phyloP scores from a whole-genome alignment of 2,888 invertebrate species.

The Apamea monoglypha region DNA sequence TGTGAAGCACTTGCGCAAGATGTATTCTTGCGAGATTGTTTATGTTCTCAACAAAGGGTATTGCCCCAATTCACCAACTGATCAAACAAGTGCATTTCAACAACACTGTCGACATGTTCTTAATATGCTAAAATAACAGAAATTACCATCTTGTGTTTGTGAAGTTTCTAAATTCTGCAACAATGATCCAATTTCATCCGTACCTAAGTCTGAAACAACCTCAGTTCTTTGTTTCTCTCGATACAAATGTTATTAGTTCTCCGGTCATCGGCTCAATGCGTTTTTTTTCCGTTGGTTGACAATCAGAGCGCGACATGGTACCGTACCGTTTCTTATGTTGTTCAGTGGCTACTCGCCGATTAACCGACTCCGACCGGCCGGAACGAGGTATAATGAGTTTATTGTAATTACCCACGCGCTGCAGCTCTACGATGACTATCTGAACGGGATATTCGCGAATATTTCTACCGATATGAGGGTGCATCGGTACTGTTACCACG shows the following conservation, averaged over 20 bases:
- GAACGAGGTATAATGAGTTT: constrained; percentile 81
- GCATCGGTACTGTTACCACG: constrained; percentile 33
- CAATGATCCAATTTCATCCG: constrained; percentile 17
- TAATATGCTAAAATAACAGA: constrained; percentile 3
- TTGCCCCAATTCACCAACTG: constrained; percentile 42
- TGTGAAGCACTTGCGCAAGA: constrained; percentile 28
- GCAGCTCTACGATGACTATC: constrained; percentile 23
- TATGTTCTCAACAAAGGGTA: constrained; percentile 37
- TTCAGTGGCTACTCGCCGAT: constrained; percentile 76
- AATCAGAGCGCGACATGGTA: constrained; percentile 84
- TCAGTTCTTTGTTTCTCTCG: constrained; percentile 49
- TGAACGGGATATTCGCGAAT: constrained; percentile 44
- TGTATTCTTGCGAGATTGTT: constrained; percentile 34
- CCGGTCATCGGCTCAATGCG: constrained; percentile 74
- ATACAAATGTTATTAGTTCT: constrained; percentile 55
- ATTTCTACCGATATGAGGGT: constrained; percentile 52
- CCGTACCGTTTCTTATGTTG: constrained; percentile 82
- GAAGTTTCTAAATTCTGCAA: constrained; percentile 18
- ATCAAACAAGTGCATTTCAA: constrained; percentile 38
- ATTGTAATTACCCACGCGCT: constrained; percentile 76
- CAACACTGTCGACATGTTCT: constrained; percentile 16
- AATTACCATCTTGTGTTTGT: not conserved
- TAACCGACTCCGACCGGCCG: constrained; percentile 77
- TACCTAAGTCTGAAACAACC: not conserved
- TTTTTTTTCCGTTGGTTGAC: constrained; percentile 72